Evolutionary conservation across 2,888 invertebrate species (phyloP).

Genomic region (Dryobota labecula): DNA sequence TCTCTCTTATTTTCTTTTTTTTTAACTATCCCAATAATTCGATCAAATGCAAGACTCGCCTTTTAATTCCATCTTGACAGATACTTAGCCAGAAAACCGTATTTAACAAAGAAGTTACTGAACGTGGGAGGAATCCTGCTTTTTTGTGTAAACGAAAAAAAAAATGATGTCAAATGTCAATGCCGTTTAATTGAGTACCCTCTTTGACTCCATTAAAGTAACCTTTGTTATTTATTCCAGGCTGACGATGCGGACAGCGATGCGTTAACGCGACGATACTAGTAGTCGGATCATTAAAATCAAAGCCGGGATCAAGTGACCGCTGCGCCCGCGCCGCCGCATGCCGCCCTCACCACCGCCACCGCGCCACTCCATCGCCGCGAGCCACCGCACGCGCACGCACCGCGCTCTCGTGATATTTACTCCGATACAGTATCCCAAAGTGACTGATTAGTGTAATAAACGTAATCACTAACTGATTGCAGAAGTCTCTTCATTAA

Average conservation of each 20-base stretch:
- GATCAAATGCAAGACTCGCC: neutral
- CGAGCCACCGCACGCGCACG: conserved; percentile 75
- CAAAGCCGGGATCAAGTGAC: conserved; percentile 80
- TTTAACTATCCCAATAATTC: neutral
- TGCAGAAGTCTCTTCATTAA: conserved; percentile 66
- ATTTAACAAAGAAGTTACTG: neutral
- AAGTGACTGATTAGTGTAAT: conserved; percentile 73
- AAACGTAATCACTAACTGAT: conserved; percentile 68
- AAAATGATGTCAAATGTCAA: neutral
- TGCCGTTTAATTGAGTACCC: neutral
- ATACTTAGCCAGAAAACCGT: neutral
- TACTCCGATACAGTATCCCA: conserved; percentile 57
- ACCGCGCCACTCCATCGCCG: conserved; percentile 81
- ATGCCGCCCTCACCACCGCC: conserved; percentile 65
- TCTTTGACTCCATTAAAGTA: conserved; percentile 3
- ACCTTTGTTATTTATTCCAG: conserved; percentile 65
- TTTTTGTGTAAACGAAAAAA: neutral
- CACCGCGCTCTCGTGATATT: conserved; percentile 62
- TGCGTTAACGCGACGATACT: conserved; percentile 64
- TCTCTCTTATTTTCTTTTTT: too few relatives aligned
- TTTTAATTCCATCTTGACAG: neutral
- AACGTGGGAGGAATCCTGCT: neutral
- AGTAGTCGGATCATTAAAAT: conserved; percentile 75
- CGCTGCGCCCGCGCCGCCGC: conserved; percentile 66
- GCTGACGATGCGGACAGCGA: conserved; percentile 63